phyloP scores from a whole-genome alignment of 2,113 vertebrate species.

The Otus sunia region DNA sequence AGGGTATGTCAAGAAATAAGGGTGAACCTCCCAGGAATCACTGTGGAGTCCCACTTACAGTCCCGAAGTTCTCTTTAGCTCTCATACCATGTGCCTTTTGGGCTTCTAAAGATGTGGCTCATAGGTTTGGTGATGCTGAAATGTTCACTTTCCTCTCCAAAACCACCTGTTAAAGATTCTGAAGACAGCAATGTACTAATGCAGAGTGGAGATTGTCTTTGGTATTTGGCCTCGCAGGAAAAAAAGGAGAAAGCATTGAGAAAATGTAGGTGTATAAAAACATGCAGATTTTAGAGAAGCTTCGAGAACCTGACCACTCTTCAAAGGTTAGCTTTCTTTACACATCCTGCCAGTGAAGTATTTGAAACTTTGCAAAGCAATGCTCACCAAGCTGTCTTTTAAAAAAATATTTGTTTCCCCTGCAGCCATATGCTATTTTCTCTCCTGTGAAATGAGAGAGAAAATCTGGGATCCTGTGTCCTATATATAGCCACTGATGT shows the following conservation, averaged over 20 bases:
- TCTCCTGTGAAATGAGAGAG: neutral
- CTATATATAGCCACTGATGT: neutral
- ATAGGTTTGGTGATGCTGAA: neutral
- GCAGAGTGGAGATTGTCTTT: neutral
- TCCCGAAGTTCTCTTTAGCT: neutral
- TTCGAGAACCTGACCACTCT: neutral
- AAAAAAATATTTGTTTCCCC: neutral
- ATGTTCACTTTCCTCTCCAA: neutral
- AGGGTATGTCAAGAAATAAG: neutral
- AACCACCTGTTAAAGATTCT: neutral
- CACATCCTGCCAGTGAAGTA: neutral
- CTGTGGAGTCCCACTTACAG: neutral
- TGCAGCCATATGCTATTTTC: neutral
- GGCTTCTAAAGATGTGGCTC: neutral
- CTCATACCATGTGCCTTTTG: neutral
- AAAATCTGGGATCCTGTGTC: neutral
- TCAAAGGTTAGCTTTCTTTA: neutral
- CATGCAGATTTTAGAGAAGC: neutral
- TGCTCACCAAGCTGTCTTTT: neutral
- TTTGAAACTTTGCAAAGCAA: neutral
- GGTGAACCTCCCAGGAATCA: neutral
- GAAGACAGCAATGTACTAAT: neutral
- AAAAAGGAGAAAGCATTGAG: neutral
- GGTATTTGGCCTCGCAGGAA: neutral
- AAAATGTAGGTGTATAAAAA: neutral